phyloP scores from a whole-genome alignment of 2,888 invertebrate genomes.

The Chloromyia formosa region DNA sequence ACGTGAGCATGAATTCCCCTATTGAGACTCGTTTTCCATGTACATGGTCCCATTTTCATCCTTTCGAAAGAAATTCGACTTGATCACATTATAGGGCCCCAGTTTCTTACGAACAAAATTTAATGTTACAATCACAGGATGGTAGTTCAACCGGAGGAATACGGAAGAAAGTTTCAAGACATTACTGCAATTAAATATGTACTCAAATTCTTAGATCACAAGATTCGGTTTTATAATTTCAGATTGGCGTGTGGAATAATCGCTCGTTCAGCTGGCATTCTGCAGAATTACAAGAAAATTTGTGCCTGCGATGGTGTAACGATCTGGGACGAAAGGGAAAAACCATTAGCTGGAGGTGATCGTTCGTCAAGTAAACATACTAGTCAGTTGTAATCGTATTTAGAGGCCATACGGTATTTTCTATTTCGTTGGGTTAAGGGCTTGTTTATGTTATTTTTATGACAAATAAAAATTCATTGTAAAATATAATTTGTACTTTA shows the following conservation, averaged over 20 bases:
- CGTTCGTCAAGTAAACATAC: constrained; percentile 49
- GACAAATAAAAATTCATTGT: neutral
- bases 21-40: too few species aligned
- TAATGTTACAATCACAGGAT: too few species aligned
- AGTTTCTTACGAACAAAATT: too few species aligned
- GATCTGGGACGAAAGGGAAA: constrained; percentile 85
- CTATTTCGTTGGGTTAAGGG: neutral
- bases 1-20: too few species aligned
- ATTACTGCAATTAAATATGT: too few species aligned
- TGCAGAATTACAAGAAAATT: constrained; percentile 85
- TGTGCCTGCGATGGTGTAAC: constrained; percentile 91
- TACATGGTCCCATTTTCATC: too few species aligned
- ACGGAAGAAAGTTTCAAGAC: too few species aligned
- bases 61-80: too few species aligned
- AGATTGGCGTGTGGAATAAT: constrained; percentile 88
- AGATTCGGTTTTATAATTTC: constrained; percentile 49
- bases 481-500: neutral
- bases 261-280: constrained; percentile 86
- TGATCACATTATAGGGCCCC: too few species aligned
- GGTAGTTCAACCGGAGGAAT: too few species aligned
- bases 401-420: neutral
- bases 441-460: neutral
- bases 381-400: constrained; percentile 2
- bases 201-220: too few species aligned
- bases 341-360: constrained; percentile 63